Conservation (phyloP, 2,888 invertebrate species). For the Pristionchus arcanus region DNA sequence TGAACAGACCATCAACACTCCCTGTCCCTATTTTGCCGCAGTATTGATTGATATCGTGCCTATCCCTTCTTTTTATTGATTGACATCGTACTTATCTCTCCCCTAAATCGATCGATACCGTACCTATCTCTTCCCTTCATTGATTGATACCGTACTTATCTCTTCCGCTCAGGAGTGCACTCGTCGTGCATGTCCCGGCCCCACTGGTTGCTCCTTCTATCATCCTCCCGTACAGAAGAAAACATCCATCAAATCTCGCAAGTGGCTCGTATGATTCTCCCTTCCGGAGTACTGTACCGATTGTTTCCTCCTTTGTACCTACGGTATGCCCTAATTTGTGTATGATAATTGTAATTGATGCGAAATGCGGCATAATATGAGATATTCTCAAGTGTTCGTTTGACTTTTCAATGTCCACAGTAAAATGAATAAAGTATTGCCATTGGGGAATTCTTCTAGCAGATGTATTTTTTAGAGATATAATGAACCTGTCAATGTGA, state of each 20-base stretch:
- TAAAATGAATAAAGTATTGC: conserved; percentile 18
- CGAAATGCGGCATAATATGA: not conserved
- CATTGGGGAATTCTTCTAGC: too few relatives aligned
- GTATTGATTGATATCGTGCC: not conserved
- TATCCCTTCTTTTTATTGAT: not conserved
- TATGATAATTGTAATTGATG: conserved; percentile 34
- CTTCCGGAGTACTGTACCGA: not conserved
- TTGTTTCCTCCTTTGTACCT: not conserved
- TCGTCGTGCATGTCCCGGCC: conserved; percentile 48
- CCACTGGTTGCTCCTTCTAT: conserved; percentile 29
- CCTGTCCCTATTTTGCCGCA: too few relatives aligned
- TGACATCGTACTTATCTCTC: not conserved
- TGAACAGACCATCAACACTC: not conserved
- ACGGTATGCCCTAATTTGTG: not conserved
- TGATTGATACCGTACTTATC: not conserved
- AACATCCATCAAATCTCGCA: not conserved
- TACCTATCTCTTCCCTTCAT: not conserved
- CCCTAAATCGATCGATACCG: too few relatives aligned
- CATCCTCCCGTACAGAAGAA: not conserved
- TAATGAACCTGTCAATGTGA: too few relatives aligned
- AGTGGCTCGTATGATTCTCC: not conserved
- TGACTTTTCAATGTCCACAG: not conserved
- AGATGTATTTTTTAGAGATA: too few relatives aligned
- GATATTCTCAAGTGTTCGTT: not conserved
- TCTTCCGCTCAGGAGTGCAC: conserved; percentile 34